Percentiles rank a stretch among this genome's conserved stretches.
These are phyloP conservation scores for Galerucella pusilla DNA, from an alignment of 2,888 invertebrate genomes.

Conservation along the genomic window DNA sequence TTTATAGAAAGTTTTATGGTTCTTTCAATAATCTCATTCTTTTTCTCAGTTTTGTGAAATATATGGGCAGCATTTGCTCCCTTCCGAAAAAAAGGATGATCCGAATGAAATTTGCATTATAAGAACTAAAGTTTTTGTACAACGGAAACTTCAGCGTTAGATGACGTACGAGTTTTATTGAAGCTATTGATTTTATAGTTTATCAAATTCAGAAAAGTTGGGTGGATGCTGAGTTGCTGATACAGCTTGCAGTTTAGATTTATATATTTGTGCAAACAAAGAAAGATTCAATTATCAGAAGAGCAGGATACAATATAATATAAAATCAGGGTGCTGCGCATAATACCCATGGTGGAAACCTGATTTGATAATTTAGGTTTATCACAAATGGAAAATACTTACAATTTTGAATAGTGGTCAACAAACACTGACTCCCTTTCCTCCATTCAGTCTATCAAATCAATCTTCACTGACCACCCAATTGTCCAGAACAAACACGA, in stretches of 20 bases:
- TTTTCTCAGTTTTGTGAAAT: conserved; percentile 25
- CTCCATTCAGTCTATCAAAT: too few species aligned
- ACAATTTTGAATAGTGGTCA: too few species aligned
- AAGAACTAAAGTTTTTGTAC: conserved; percentile 20
- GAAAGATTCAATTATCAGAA: too few species aligned
- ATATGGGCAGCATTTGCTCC: conserved; percentile 24
- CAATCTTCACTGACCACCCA: too few species aligned
- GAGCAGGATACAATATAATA: too few species aligned
- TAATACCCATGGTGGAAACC: too few species aligned
- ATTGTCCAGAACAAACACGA: too few species aligned
- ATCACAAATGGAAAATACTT: too few species aligned
- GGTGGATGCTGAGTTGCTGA: not conserved
- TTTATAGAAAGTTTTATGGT: conserved; percentile 45
- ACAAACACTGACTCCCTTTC: too few species aligned
- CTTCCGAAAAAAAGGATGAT: not conserved
- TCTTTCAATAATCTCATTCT: conserved; percentile 36
- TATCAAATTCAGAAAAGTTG: not conserved
- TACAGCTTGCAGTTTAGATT: not conserved
- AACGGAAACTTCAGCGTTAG: not conserved
- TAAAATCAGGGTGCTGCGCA: too few species aligned
- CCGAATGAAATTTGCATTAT: conserved; percentile 23
- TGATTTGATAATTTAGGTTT: too few species aligned
- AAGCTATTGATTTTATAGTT: conserved; percentile 5
- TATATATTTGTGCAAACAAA: not conserved
- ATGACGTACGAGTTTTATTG: conserved; percentile 4